Evolutionary conservation across 2,797 vertebrate species (phyloP).

Genomic region (Ptychadena robeensis): DNA sequence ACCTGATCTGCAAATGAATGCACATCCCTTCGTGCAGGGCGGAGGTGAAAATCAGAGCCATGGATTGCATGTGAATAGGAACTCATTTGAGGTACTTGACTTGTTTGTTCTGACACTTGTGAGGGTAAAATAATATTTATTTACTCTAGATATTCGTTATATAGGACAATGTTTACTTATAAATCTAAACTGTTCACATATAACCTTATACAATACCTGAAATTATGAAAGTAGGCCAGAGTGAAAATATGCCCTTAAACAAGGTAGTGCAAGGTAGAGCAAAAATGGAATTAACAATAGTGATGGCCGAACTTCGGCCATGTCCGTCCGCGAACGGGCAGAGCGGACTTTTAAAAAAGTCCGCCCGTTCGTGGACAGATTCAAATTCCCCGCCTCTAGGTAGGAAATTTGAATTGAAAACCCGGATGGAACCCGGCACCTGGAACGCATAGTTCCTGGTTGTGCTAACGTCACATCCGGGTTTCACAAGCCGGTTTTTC

Average conservation of each 20-base stretch:
- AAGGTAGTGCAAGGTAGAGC: neutral
- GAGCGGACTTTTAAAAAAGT: too few relatives aligned
- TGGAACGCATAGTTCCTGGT: too few relatives aligned
- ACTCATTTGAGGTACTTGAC: neutral
- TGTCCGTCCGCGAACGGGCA: too few relatives aligned
- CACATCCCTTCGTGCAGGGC: constrained; percentile 4
- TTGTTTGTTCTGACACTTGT: neutral
- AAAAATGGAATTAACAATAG: too few relatives aligned
- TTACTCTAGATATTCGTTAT: neutral
- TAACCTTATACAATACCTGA: neutral
- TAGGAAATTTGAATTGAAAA: too few relatives aligned
- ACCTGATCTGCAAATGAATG: constrained; percentile 60
- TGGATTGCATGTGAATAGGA: constrained; percentile 6
- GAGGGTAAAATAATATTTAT: neutral
- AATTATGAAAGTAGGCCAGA: too few relatives aligned
- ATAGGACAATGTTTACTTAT: neutral
- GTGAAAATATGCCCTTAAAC: neutral
- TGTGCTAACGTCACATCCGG: too few relatives aligned
- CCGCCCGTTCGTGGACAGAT: too few relatives aligned
- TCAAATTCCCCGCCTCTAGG: too few relatives aligned
- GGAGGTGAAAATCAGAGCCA: neutral
- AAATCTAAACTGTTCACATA: neutral
- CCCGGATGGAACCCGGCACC: too few relatives aligned
- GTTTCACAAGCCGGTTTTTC: too few relatives aligned
- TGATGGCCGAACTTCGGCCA: too few relatives aligned